Evolutionary conservation across 2,888 invertebrate genomes (phyloP).

Genomic region (Mamestra brassicae): DNA sequence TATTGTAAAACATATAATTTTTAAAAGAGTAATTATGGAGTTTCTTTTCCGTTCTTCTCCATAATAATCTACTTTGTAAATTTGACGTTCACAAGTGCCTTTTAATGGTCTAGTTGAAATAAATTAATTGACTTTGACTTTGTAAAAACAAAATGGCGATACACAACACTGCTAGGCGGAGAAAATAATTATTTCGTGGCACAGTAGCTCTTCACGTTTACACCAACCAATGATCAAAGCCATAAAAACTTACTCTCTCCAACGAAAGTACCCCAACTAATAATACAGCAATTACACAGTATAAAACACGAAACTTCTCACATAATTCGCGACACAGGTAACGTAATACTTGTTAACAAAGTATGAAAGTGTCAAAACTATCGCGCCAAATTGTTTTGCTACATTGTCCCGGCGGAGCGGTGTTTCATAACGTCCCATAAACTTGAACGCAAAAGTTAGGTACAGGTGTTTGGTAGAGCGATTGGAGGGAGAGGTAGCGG

Average conservation of each 20-base stretch:
- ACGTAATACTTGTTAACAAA: conserved; percentile 72
- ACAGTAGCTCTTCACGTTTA: not conserved
- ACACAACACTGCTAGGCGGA: no score
- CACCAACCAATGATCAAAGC: not conserved
- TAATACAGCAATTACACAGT: conserved; percentile 55
- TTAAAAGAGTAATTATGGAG: no score
- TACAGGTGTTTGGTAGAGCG: conserved; percentile 25
- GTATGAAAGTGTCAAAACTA: conserved; percentile 84
- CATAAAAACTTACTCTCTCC: conserved; percentile 15
- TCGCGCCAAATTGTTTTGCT: conserved; percentile 81
- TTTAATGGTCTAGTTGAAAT: no score
- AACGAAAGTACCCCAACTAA: conserved; percentile 29
- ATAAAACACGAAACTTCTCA: conserved; percentile 61
- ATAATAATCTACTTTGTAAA: no score
- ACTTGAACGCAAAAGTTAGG: conserved; percentile 77
- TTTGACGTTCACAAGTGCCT: no score
- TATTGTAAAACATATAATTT: no score
- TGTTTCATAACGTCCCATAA: conserved; percentile 84
- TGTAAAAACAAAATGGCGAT: no score
- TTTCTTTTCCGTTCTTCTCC: no score
- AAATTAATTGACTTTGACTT: no score
- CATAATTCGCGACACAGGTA: conserved; percentile 65
- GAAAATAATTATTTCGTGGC: not conserved
- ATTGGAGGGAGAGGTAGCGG: conserved; percentile 54
- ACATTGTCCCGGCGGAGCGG: conserved; percentile 80